phyloP scores from a whole-genome alignment of 2,113 vertebrate species.

The Odocoileus virginianus region DNA sequence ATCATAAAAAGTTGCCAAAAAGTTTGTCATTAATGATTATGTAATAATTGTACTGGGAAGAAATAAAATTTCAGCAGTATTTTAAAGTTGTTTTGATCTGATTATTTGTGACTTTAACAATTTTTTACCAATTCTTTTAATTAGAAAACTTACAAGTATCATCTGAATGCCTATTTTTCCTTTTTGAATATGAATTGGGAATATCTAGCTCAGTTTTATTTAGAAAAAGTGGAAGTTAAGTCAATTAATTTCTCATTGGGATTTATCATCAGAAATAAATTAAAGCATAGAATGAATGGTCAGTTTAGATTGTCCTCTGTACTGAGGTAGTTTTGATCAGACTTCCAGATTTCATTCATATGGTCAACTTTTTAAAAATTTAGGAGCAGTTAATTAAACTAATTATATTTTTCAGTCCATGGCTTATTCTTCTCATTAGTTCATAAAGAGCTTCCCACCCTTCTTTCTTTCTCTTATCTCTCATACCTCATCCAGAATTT shows the following conservation, averaged over 20 bases:
- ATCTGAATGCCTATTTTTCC: constrained; percentile 24
- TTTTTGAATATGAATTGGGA: constrained; percentile 36
- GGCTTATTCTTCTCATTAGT: not conserved
- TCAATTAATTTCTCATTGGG: not conserved
- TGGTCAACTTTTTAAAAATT: not conserved
- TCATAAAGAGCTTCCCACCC: not conserved
- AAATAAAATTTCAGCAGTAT: not conserved
- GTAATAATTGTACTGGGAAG: not conserved
- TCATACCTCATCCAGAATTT: not conserved
- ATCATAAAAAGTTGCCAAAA: not conserved
- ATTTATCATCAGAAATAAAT: constrained; percentile 34
- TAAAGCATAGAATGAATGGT: constrained; percentile 60
- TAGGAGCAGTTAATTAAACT: not conserved
- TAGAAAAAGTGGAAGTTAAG: constrained; percentile 35
- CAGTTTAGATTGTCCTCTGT: not conserved
- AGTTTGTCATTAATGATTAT: not conserved
- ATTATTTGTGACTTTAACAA: not conserved
- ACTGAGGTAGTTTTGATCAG: not conserved
- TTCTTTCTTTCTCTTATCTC: not conserved
- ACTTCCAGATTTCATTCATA: not conserved
- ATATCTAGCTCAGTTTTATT: constrained; percentile 23
- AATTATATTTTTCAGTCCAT: not conserved
- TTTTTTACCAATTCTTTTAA: constrained; percentile 38
- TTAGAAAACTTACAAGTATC: constrained; percentile 28
- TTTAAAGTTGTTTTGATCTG: not conserved